Evolutionary conservation across 2,888 invertebrate genomes (phyloP).

Genomic region (Scrobipalpa atriplicella): DNA sequence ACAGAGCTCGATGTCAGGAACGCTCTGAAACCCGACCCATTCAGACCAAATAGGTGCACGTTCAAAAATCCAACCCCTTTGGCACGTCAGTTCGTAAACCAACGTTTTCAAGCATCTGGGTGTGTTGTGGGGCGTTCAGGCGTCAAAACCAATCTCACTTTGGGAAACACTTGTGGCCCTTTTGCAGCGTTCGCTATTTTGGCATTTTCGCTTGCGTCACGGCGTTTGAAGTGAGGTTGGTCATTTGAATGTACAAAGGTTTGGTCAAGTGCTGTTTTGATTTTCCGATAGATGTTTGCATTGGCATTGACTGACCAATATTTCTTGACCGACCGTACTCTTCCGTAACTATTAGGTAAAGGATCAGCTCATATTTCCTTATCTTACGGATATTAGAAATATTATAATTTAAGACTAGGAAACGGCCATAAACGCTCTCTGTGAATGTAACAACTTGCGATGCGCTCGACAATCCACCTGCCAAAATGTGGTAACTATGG

Average conservation of each 20-base stretch:
- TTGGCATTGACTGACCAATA: neutral
- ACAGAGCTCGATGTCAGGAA: constrained; percentile 12
- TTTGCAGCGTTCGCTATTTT: constrained; percentile 47
- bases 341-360: neutral
- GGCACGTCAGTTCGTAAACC: constrained; percentile 38
- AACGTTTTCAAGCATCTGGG: constrained; percentile 48
- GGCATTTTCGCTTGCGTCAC: constrained; percentile 47
- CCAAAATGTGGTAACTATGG: too few species aligned
- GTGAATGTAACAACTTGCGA: too few species aligned
- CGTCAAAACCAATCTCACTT: constrained; percentile 62
- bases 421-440: too few species aligned
- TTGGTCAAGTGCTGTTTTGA: constrained; percentile 20
- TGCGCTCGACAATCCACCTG: too few species aligned
- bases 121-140: constrained; percentile 47
- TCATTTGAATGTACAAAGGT: constrained; percentile 34
- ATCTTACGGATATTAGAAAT: too few species aligned
- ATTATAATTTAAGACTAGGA: too few species aligned
- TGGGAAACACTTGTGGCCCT: constrained; percentile 48
- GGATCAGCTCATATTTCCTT: neutral
- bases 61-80: constrained; percentile 33
- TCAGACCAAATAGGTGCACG: constrained; percentile 27
- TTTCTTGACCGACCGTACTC: neutral
- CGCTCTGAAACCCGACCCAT: constrained; percentile 31
- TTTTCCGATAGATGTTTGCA: constrained; percentile 9
- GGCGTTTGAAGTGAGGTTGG: constrained; percentile 47